Conservation (phyloP, 2,888 invertebrate genomes). For the Synanthedon vespiformis region DNA sequence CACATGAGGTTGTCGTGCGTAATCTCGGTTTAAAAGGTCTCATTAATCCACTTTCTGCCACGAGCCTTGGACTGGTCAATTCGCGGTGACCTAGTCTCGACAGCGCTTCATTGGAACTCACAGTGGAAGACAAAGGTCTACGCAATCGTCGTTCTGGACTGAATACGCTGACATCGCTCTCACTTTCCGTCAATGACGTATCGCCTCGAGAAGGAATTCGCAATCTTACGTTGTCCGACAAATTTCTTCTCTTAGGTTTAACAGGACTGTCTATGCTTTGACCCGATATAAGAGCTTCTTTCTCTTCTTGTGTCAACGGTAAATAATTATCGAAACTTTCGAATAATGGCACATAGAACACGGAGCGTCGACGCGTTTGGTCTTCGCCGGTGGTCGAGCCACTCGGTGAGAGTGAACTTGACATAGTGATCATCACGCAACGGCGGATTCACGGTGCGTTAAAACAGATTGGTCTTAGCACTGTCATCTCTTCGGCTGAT, state of each 20-base stretch:
- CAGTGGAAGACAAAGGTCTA: constrained; percentile 53
- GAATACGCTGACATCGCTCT: constrained; percentile 53
- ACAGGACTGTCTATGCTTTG: constrained; percentile 28
- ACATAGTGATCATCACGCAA: constrained; percentile 34
- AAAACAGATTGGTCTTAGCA: constrained; percentile 35
- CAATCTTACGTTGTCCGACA: constrained; percentile 33
- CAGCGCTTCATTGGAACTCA: constrained; percentile 57
- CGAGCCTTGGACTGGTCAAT: constrained; percentile 49
- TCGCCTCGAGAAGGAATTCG: constrained; percentile 41
- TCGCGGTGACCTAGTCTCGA: constrained; percentile 50
- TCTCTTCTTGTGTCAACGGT: constrained; percentile 62
- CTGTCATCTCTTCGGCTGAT: constrained; percentile 39
- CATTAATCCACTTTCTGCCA: constrained; percentile 40
- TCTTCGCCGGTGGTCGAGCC: constrained; percentile 54
- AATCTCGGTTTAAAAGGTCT: constrained; percentile 48
- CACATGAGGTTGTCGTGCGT: constrained; percentile 55
- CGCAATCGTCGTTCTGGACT: constrained; percentile 49
- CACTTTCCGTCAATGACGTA: constrained; percentile 58
- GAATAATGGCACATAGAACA: constrained; percentile 80
- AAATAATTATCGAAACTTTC: constrained; percentile 72
- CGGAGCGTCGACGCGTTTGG: constrained; percentile 74
- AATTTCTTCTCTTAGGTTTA: constrained; percentile 42
- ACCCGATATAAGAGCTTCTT: constrained; percentile 54
- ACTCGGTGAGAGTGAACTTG: constrained; percentile 44
- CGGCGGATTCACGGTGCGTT: constrained; percentile 52